Percentiles rank a stretch among this genome's conserved stretches.
Conservation (phyloP, 2,888 invertebrate genomes). For the Miltochrista miniata region DNA sequence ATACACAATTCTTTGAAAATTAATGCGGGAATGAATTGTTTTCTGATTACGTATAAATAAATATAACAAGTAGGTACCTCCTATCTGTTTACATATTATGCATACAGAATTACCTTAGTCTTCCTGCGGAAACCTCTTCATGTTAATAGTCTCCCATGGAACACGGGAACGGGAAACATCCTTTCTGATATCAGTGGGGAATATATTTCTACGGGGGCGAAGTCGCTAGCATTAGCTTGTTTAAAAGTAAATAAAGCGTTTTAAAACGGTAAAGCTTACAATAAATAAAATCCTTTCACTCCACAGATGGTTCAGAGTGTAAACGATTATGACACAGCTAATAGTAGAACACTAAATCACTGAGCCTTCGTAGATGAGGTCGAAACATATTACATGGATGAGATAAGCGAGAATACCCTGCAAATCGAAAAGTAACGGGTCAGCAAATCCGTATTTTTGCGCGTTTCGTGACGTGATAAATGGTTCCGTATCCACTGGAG, state of each 20-base stretch:
- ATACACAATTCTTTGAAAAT: slow-evolving; percentile 35
- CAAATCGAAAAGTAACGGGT: slow-evolving; percentile 77
- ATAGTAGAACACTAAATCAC: not conserved
- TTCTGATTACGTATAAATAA: not conserved
- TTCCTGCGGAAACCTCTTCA: too few species aligned
- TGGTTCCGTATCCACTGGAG: slow-evolving; percentile 51
- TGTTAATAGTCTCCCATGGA: too few species aligned
- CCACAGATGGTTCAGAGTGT: not conserved
- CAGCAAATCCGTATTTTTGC: slow-evolving; percentile 66
- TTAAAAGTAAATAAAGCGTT: too few species aligned
- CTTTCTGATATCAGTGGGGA: too few species aligned
- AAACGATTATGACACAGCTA: not conserved
- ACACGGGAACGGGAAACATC: too few species aligned
- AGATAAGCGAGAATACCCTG: slow-evolving; percentile 67
- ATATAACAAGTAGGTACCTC: too few species aligned
- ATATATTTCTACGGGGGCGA: too few species aligned
- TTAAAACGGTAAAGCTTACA: too few species aligned
- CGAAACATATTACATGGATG: slow-evolving; percentile 62
- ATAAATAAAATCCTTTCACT: too few species aligned
- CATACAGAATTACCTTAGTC: too few species aligned
- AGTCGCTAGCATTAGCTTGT: too few species aligned
- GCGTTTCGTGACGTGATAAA: slow-evolving; percentile 73
- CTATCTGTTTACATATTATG: too few species aligned
- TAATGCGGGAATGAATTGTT: slow-evolving; percentile 18
- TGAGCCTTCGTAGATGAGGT: slow-evolving; percentile 32